Evolutionary conservation across 53 echinoderm and acorn worm species (phyloP).

Genomic region (Holothuria scabra): DNA sequence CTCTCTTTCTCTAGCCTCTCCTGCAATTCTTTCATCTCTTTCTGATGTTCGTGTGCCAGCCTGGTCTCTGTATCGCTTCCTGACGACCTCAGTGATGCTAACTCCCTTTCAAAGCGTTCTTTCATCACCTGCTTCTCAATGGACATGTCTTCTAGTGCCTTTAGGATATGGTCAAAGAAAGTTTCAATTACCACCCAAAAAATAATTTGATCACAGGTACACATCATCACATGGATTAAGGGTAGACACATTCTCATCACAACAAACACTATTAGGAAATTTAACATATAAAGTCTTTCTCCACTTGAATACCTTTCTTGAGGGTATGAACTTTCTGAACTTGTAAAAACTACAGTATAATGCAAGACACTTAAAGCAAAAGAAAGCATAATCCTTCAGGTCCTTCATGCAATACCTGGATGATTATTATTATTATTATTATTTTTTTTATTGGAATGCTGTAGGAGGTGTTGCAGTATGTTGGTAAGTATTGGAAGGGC

Average conservation of each 20-base stretch:
- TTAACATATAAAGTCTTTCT: too few species aligned
- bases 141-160: conserved; percentile 95
- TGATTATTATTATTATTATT: too few species aligned
- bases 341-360: too few species aligned
- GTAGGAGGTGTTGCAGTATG: too few species aligned
- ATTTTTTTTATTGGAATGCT: too few species aligned
- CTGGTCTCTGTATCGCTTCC: conserved; percentile 55
- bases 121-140: conserved; percentile 91
- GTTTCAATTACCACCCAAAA: background rate
- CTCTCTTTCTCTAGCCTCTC: conserved; percentile 69
- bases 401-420: too few species aligned
- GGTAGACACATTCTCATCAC: background rate
- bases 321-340: too few species aligned
- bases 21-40: conserved; percentile 57
- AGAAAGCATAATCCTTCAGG: too few species aligned
- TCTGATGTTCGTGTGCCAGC: conserved; percentile 66
- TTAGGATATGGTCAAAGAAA: background rate
- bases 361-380: too few species aligned
- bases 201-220: background rate
- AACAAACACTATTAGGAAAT: background rate
- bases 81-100: conserved; percentile 56
- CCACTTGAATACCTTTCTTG: too few species aligned
- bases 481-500: too few species aligned
- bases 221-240: background rate
- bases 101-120: conserved; percentile 85